phyloP scores from a whole-genome alignment of 2,797 vertebrate species.

The Botia kubotai region DNA sequence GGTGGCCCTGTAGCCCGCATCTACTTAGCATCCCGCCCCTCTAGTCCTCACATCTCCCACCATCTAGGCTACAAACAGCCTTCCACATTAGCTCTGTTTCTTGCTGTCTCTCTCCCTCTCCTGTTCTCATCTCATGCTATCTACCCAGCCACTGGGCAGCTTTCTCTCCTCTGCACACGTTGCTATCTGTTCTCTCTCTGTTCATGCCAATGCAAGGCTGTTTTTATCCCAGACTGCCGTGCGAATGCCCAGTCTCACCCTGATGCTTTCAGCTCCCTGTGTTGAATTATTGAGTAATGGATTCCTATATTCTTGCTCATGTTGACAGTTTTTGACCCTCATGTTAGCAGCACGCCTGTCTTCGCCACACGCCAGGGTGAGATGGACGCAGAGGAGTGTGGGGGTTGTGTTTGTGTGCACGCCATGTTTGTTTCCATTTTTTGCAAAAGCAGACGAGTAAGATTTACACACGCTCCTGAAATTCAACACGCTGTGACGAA shows the following conservation, averaged over 20 bases:
- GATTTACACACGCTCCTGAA: conserved; percentile 53
- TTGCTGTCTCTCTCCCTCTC: conserved; percentile 7
- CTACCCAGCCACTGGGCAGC: conserved; percentile 42
- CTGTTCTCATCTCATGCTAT: conserved; percentile 49
- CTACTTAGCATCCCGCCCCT: conserved; percentile 39
- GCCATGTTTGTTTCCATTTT: conserved; percentile 28
- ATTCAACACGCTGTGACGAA: conserved; percentile 52
- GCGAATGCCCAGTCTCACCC: conserved; percentile 51
- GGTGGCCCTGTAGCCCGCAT: conserved; percentile 48
- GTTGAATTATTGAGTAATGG: conserved; percentile 64
- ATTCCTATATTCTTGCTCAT: conserved; percentile 57
- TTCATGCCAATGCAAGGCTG: conserved; percentile 40
- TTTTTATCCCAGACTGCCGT: conserved; percentile 49
- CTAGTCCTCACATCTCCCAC: conserved; percentile 37
- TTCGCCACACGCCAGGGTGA: conserved; percentile 19
- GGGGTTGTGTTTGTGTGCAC: neutral
- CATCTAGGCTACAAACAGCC: neutral
- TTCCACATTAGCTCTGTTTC: neutral
- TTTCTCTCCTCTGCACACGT: conserved; percentile 47
- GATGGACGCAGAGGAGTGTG: conserved; percentile 25
- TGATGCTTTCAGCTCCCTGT: conserved; percentile 55
- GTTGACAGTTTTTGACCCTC: conserved; percentile 59
- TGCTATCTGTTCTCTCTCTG: conserved; percentile 49
- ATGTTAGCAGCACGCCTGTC: conserved; percentile 40
- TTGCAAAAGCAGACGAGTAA: conserved; percentile 48